phyloP scores from a whole-genome alignment of 2,888 invertebrate genomes.

The Acheta domesticus region DNA sequence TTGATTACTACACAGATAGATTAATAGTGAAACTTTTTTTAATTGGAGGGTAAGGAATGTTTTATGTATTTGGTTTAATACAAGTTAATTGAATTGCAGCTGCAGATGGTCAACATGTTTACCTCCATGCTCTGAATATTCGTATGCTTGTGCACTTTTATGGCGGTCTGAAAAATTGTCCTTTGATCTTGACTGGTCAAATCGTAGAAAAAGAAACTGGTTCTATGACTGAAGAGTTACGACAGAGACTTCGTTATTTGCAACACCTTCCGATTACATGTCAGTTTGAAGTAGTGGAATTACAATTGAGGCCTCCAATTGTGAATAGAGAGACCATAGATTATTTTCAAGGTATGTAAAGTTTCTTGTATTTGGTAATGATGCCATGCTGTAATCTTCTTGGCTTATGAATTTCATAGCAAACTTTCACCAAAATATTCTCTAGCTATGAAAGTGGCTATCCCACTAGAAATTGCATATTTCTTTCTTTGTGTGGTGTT shows the following conservation, averaged over 20 bases:
- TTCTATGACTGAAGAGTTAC: conserved; percentile 78
- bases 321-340: conserved; percentile 66
- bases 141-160: conserved; percentile 84
- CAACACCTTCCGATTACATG: conserved; percentile 88
- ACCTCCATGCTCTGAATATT: conserved; percentile 84
- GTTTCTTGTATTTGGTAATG: background rate
- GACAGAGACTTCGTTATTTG: conserved; percentile 70
- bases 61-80: too few species aligned
- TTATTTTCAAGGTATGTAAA: conserved; percentile 62
- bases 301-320: conserved; percentile 70
- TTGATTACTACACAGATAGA: too few species aligned
- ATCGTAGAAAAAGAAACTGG: conserved; percentile 85
- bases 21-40: too few species aligned
- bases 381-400: too few species aligned
- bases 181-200: conserved; percentile 66
- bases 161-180: conserved; percentile 75
- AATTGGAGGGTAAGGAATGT: too few species aligned
- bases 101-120: conserved; percentile 87
- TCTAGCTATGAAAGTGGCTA: too few species aligned
- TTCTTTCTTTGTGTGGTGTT: too few species aligned
- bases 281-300: conserved; percentile 85
- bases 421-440: too few species aligned
- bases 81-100: conserved; percentile 54
- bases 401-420: too few species aligned
- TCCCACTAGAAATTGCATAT: too few species aligned